These are phyloP conservation scores for Folsomia manolachei DNA, from an alignment of 2,888 invertebrate species.

Conservation along the genomic window DNA sequence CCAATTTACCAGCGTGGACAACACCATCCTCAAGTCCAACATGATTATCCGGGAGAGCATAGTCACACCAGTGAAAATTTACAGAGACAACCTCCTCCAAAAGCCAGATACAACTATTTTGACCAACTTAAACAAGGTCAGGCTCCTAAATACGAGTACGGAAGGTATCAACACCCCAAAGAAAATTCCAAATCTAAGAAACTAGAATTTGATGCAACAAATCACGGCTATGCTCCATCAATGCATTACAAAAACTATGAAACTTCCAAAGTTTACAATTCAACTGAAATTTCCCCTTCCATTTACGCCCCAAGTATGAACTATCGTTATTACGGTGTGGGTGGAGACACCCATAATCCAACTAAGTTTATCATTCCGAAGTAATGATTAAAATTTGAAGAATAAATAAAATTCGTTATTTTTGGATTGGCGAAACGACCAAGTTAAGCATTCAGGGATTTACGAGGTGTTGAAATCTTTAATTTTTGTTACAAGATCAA, in stretches of 20 bases:
- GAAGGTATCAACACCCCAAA: not conserved
- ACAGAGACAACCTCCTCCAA: too few species aligned
- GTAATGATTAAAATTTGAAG: too few species aligned
- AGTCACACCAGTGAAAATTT: too few species aligned
- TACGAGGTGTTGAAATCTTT: too few species aligned
- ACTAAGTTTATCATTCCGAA: too few species aligned
- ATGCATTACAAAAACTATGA: not conserved
- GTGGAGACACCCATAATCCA: too few species aligned
- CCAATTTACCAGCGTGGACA: not conserved
- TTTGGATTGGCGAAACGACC: too few species aligned
- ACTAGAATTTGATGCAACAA: not conserved
- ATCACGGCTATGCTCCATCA: not conserved
- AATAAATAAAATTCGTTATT: too few species aligned
- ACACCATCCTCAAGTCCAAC: not conserved
- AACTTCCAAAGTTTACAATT: not conserved
- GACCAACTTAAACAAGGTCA: not conserved
- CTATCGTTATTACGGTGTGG: not conserved
- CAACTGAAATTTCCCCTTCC: not conserved
- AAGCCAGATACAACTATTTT: too few species aligned
- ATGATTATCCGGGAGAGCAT: not conserved
- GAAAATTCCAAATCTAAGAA: not conserved
- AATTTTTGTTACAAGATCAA: too few species aligned
- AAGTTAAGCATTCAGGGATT: too few species aligned
- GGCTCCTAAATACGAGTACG: not conserved
- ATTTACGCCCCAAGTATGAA: not conserved